Conservation (phyloP, 2,888 invertebrate genomes). For the Pyrgus malvae region DNA sequence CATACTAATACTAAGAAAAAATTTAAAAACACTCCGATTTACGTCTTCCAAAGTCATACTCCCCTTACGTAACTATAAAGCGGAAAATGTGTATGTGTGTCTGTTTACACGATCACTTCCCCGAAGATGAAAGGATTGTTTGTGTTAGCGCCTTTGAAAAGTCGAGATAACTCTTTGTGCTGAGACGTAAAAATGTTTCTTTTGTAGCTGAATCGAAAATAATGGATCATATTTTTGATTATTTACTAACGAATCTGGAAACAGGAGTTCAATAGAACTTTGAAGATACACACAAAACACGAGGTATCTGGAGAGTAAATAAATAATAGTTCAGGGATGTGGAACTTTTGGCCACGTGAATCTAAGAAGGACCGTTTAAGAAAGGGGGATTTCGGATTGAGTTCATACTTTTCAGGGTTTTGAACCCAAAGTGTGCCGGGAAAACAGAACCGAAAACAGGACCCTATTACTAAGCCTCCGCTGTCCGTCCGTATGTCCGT, state of each 20-base stretch:
- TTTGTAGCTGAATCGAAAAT: conserved; percentile 2
- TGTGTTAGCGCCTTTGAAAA: conserved; percentile 28
- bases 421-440: too few species aligned
- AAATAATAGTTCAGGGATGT: too few species aligned
- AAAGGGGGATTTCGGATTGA: too few species aligned
- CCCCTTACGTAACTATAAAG: conserved; percentile 20
- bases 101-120: conserved; percentile 29
- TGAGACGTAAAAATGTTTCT: conserved; percentile 24
- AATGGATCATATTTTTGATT: background rate
- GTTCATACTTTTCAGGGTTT: too few species aligned
- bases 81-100: conserved; percentile 30
- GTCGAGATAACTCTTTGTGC: conserved; percentile 28
- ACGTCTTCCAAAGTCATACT: background rate
- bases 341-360: too few species aligned
- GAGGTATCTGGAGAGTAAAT: too few species aligned
- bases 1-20: too few species aligned
- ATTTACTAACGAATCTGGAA: background rate
- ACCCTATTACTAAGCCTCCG: too few species aligned
- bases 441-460: too few species aligned
- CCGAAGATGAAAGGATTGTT: conserved; percentile 33
- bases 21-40: too few species aligned
- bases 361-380: too few species aligned
- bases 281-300: background rate
- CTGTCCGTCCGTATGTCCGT: too few species aligned
- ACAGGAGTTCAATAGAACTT: background rate